A percentile compares a stretch with the other conserved stretches of the same genome.
Evolutionary conservation across 2,888 invertebrate genomes (phyloP).

Genomic region (Eueremaeus valkanovi): DNA sequence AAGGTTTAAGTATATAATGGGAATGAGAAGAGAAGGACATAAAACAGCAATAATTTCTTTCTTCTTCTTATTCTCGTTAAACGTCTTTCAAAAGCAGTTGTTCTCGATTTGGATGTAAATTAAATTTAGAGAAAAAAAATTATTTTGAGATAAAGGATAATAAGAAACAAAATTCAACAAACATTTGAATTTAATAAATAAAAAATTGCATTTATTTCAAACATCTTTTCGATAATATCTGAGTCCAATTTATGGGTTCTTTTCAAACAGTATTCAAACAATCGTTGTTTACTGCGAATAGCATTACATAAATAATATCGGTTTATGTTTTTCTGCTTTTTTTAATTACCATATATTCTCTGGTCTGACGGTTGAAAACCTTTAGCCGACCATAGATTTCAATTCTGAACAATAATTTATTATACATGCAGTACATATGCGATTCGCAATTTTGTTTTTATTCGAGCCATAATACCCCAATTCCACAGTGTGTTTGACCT

Average conservation of each 20-base stretch:
- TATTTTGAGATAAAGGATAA: too few species aligned
- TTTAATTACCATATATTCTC: background rate
- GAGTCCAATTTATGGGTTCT: background rate
- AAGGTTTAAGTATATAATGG: too few species aligned
- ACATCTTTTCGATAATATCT: background rate
- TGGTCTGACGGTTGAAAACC: background rate
- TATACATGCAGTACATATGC: background rate
- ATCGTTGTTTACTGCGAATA: background rate
- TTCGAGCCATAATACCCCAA: background rate
- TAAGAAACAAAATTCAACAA: background rate
- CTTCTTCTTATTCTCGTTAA: too few species aligned
- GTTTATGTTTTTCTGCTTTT: background rate
- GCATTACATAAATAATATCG: background rate
- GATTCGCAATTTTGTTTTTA: background rate
- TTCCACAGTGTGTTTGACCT: slow-evolving; percentile 1
- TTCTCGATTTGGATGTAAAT: background rate
- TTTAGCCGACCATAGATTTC: background rate
- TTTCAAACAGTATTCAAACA: background rate
- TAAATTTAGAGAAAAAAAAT: background rate
- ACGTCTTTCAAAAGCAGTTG: background rate
- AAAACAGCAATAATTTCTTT: too few species aligned
- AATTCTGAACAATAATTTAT: slow-evolving; percentile 7
- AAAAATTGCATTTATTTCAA: background rate
- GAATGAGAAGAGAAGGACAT: too few species aligned
- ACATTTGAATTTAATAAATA: background rate